Conservation (phyloP, 2,113 vertebrate species). For the Noctilio leporinus region DNA sequence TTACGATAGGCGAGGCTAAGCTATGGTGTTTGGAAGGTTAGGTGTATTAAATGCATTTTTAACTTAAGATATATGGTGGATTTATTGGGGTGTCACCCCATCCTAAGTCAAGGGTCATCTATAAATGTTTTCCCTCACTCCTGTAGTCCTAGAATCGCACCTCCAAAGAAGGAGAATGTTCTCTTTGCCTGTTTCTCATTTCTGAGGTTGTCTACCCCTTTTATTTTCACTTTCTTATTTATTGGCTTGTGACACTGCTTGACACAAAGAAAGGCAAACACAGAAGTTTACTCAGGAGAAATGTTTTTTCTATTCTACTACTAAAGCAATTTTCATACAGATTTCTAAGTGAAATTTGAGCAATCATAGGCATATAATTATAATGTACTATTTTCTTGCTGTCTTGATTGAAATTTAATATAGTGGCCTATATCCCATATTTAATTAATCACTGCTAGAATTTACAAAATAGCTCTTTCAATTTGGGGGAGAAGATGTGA, state of each 20-base stretch:
- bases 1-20: not conserved
- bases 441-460: not conserved
- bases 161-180: not conserved
- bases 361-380: not conserved
- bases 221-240: not conserved
- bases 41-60: not conserved
- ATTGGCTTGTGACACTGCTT: not conserved
- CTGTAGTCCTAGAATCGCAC: not conserved
- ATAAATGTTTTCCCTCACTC: not conserved
- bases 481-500: not conserved
- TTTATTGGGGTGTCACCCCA: not conserved
- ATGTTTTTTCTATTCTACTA: not conserved
- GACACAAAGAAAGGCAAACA: not conserved
- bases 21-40: not conserved
- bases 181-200: not conserved
- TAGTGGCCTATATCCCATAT: not conserved
- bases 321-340: not conserved
- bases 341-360: slow-evolving; percentile 11
- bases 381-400: not conserved
- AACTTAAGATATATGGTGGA: not conserved
- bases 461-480: not conserved
- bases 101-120: not conserved
- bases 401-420: not conserved
- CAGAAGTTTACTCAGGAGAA: not conserved
- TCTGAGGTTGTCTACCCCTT: not conserved